These are phyloP conservation scores for Mus spicilegus DNA, from an alignment of 2,113 vertebrate genomes.

Conservation along the genomic window DNA sequence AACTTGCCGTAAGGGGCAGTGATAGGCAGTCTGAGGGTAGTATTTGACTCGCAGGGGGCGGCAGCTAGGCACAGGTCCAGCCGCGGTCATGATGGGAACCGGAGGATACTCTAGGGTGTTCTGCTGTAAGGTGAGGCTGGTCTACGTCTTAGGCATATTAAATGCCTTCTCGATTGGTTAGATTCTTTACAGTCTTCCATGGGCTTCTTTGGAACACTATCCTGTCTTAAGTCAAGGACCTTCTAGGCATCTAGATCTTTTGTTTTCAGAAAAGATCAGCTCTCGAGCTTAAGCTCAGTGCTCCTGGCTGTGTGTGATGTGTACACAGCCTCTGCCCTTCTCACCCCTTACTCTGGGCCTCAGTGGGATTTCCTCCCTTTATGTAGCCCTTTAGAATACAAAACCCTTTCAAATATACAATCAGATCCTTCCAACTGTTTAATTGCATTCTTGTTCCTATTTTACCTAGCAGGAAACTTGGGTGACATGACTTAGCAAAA, in stretches of 20 bases:
- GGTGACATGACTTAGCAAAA: neutral
- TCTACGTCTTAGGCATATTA: neutral
- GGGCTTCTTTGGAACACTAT: neutral
- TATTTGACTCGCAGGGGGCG: too few relatives aligned
- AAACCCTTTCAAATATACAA: neutral
- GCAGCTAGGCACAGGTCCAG: neutral
- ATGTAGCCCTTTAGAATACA: neutral
- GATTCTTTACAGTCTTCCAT: neutral
- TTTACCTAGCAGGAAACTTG: neutral
- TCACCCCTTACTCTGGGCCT: neutral
- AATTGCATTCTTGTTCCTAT: neutral
- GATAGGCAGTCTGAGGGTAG: too few relatives aligned
- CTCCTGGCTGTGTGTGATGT: neutral
- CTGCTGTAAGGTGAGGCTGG: neutral
- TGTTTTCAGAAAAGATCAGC: slow-evolving; percentile 28
- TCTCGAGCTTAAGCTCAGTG: neutral
- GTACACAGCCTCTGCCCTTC: neutral
- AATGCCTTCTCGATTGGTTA: neutral
- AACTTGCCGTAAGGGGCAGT: neutral
- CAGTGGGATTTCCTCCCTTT: neutral
- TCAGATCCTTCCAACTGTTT: neutral
- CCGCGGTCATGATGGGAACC: neutral
- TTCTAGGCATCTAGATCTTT: neutral
- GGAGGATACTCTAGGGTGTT: too few relatives aligned
- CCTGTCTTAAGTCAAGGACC: neutral